Base-by-base conservation (phyloP, 2,113 vertebrate species). In the Tachuris rubrigastra region DNA sequence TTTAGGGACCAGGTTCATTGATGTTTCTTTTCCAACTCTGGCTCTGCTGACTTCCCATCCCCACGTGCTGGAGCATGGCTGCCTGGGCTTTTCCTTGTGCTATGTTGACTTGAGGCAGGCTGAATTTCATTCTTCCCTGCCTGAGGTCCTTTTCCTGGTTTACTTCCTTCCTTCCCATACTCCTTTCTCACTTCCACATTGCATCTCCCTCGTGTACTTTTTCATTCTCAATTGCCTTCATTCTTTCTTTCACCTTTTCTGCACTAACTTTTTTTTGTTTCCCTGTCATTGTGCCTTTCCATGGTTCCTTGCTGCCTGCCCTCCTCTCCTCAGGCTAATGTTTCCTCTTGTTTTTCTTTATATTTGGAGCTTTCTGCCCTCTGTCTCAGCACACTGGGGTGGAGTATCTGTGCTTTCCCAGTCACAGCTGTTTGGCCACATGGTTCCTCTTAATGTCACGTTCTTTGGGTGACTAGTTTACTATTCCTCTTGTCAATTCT, bases 1-100 rank as follows among this genome's bases (percentile, higher is more conserved):
- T 85, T 60, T 33, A 87, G 46, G 53, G 50, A 35, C 15, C 6
- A 8, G 65, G 49, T 69, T 50, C 28, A 8, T 30, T 74, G n/a
- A n/a, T 41, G 20, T 14, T 58, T 65, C 20, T 79, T 91, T 78
- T 81, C 56, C 37, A 22, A 44, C 14, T 69, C 35, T 27, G 15
- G 14, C 28, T 82, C 37, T 71, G 59, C 39, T 66, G 37, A 53
- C 37, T 9, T 87, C 20, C 28, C 8, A 20, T 63, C 78, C 71
- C 52, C 35, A 39, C 0, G 1, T 42, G 52, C 8, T 46, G 47
- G 56, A 81, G 50, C 31, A 30, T 0, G 1, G 24, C 39, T 75
- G 22, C n/a, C 52, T 68, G 53, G 66, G 39, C n/a, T 22, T 76
- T 47, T 78, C 31, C 37, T 46, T 55, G 53, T 14, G 19, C 49